Conservation (phyloP, 2,113 vertebrate species). For the Monopterus albus region DNA sequence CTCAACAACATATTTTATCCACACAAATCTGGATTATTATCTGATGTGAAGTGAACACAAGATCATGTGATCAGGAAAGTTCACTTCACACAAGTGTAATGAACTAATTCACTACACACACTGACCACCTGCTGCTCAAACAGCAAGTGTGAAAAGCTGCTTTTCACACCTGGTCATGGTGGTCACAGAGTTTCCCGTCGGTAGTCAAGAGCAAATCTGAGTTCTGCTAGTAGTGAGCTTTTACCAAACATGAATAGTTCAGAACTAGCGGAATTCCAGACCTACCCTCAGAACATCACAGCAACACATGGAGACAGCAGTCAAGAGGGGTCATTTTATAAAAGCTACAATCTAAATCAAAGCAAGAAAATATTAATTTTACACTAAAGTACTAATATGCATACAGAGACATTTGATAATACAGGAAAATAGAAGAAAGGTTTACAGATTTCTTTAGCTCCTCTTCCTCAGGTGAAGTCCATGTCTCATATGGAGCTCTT, state of each 20-base stretch:
- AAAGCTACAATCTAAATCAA: neutral
- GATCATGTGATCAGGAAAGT: slow-evolving; percentile 16
- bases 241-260: slow-evolving; percentile 83
- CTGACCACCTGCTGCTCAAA: slow-evolving; percentile 21
- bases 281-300: slow-evolving; percentile 72
- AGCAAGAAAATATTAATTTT: neutral
- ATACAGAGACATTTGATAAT: neutral
- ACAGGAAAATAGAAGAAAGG: neutral
- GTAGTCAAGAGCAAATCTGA: slow-evolving; percentile 81
- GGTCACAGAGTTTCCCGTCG: slow-evolving; percentile 36
- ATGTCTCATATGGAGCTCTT: neutral
- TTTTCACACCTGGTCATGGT: neutral
- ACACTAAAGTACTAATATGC: neutral
- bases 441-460: neutral
- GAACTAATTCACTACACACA: neutral
- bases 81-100: slow-evolving; percentile 54
- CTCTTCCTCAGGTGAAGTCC: neutral
- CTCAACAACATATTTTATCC: no score
- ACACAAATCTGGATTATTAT: slow-evolving; percentile 11
- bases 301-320: slow-evolving; percentile 20
- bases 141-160: neutral
- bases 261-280: slow-evolving; percentile 88
- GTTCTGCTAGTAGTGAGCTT: slow-evolving; percentile 89
- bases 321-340: neutral
- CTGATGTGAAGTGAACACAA: slow-evolving; percentile 57